Base-by-base conservation (phyloP, 2,113 vertebrate genomes). In the Stercorarius parasiticus region DNA sequence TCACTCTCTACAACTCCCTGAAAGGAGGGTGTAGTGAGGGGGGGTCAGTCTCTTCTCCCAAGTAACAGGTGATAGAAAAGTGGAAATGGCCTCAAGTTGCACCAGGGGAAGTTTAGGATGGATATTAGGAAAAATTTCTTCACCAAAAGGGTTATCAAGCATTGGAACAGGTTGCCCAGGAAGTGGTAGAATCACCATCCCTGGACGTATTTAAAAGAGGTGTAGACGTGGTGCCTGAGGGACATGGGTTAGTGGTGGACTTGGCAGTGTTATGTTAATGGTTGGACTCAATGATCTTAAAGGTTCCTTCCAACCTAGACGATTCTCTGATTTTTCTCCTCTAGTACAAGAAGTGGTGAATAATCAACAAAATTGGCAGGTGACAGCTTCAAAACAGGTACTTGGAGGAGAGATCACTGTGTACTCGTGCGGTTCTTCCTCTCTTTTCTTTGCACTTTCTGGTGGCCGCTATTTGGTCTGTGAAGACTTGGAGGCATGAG, bases 401-500 rank as follows among this genome's bases (percentile, higher is more conserved):
- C 36, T 34, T 4, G 40, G 47, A 55, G 38, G 52, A 8, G 59
- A 64, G 20, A 10, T 61, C 29, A 3, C 9, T 4, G 10, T 11
- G 30, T 66, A 9, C 64, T 85, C 55, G 52, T 11, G 70, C 2
- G 8, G 29, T 18, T 82, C 25, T 50, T 82, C n/a, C 25, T 50
- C 50, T 77, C 64, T 15, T 64, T 66, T 17, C n/a, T 65, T 55
- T 29, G 17, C 5, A 15, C 18, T 25, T 58, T 32, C 78, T 71
- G n/a, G 70, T 32, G 65, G 62, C 14, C 0, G 0, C 7, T 76
- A 18, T 4, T 27, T 10, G 11, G 2, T 56, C 42, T 30, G 52
- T 59, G 69, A 65, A 65, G 47, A 16, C 17, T 43, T 32, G 36
- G 40, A 58, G 34, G 8, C 25, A 7, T 9, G 40, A 43, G 56